Conservation (phyloP, 2,888 invertebrate genomes). For the Muschampia plurimacula region DNA sequence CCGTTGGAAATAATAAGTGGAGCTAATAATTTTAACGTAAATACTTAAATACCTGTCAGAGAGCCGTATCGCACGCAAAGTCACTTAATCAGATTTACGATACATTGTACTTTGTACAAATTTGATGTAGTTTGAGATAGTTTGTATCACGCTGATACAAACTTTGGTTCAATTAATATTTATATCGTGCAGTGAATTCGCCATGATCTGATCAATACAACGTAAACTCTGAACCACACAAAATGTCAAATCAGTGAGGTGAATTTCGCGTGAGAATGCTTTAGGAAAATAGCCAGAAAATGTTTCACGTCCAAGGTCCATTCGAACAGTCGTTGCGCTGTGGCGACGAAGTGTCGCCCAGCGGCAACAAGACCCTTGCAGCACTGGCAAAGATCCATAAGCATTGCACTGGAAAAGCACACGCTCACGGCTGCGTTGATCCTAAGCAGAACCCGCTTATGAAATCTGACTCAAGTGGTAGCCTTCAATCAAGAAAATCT, state of each 20-base stretch:
- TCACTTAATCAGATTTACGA: constrained; percentile 32
- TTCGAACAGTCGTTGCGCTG: constrained; percentile 87
- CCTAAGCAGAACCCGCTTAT: constrained; percentile 74
- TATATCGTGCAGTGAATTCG: constrained; percentile 67
- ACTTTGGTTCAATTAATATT: constrained; percentile 64
- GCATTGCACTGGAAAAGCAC: constrained; percentile 91
- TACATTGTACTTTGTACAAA: constrained; percentile 27
- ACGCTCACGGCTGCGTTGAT: constrained; percentile 89
- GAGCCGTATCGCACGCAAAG: constrained; percentile 33
- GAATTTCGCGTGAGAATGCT: constrained; percentile 58
- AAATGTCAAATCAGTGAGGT: constrained; percentile 67
- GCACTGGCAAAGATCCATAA: constrained; percentile 90
- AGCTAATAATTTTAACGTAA: constrained; percentile 35
- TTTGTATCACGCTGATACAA: constrained; percentile 67
- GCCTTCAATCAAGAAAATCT: constrained; percentile 76
- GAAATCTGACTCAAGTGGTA: constrained; percentile 79
- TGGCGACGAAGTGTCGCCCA: constrained; percentile 78
- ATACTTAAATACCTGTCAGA: constrained; percentile 38
- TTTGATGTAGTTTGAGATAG: constrained; percentile 48
- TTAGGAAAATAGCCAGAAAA: constrained; percentile 61
- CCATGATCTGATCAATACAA: constrained; percentile 65
- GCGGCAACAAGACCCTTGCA: constrained; percentile 80
- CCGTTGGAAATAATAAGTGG: constrained; percentile 18
- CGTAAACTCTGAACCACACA: constrained; percentile 64
- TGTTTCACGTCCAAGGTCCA: constrained; percentile 83